Percentiles rank a stretch among this genome's conserved stretches.
Conservation (phyloP, 2,113 vertebrate genomes). For the Nothoprocta perdicaria region DNA sequence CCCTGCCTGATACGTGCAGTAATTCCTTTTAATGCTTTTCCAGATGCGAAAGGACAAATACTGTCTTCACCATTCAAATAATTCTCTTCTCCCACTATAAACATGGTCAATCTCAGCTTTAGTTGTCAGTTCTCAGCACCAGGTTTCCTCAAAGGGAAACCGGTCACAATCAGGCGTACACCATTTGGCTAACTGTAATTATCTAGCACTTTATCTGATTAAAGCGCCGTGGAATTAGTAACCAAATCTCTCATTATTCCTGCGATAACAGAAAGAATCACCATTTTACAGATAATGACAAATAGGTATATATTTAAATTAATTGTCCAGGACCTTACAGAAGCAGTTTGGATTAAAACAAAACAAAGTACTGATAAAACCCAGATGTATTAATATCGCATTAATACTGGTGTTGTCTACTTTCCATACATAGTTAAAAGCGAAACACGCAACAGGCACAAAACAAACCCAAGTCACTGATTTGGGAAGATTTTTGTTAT, state of each 20-base stretch:
- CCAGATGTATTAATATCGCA: neutral
- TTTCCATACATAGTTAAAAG: neutral
- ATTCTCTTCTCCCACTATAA: neutral
- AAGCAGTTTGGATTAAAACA: neutral
- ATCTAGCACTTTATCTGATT: slow-evolving; percentile 43
- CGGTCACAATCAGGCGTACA: slow-evolving; percentile 5
- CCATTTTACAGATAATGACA: neutral
- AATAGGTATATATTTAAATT: neutral
- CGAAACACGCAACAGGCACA: neutral
- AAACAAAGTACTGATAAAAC: neutral
- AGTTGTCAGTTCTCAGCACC: neutral
- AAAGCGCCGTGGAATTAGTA: slow-evolving; percentile 38
- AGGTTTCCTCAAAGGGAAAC: neutral
- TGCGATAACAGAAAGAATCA: neutral
- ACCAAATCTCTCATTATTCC: slow-evolving; percentile 32
- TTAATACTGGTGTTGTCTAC: neutral
- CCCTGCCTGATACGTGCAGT: neutral
- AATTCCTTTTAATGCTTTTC: neutral
- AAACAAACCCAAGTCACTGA: neutral
- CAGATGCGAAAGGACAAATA: neutral
- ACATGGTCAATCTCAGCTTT: neutral
- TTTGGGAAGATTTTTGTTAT: neutral
- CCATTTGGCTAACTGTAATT: slow-evolving; percentile 27
- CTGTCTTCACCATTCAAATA: neutral
- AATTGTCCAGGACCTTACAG: neutral